These are phyloP conservation scores for Eulemur coronatus DNA, from an alignment of 2,797 vertebrate genomes.

Conservation along the genomic window DNA sequence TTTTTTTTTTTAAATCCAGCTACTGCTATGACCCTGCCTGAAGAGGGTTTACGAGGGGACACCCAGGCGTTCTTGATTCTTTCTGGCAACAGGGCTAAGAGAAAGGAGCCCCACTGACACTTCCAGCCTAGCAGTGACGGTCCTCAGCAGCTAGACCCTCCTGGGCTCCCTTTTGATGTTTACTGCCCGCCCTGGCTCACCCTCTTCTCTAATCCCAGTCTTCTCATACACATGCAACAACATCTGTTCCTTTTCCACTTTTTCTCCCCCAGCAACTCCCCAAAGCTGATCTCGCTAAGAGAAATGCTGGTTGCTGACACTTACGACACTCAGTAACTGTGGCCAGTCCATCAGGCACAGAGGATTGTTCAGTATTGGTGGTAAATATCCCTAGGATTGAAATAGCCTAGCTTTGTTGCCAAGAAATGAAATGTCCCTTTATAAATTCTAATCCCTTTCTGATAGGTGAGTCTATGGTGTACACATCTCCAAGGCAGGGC, in stretches of 20 bases:
- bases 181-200: conserved; percentile 75
- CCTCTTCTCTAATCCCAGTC: conserved; percentile 64
- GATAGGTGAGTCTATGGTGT: background rate
- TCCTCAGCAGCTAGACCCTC: background rate
- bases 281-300: conserved; percentile 49
- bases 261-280: conserved; percentile 46
- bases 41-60: background rate
- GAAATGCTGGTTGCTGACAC: conserved; percentile 28
- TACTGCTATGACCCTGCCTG: background rate
- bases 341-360: background rate
- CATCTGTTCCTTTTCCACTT: conserved; percentile 68
- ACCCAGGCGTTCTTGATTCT: background rate
- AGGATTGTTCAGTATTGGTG: background rate
- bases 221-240: conserved; percentile 83
- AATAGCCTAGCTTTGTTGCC: conserved; percentile 66
- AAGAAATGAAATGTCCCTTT: conserved; percentile 58
- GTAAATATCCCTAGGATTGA: conserved; percentile 55
- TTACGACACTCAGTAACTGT: conserved; percentile 36
- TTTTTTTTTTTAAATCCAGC: background rate
- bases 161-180: background rate
- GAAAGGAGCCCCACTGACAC: background rate
- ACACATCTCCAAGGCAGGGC: background rate
- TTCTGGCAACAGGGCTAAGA: background rate
- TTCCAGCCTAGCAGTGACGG: background rate
- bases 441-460: conserved; percentile 35